phyloP scores from a whole-genome alignment of 1,140 invertebrate genomes.

The Matsumurasca onukii region DNA sequence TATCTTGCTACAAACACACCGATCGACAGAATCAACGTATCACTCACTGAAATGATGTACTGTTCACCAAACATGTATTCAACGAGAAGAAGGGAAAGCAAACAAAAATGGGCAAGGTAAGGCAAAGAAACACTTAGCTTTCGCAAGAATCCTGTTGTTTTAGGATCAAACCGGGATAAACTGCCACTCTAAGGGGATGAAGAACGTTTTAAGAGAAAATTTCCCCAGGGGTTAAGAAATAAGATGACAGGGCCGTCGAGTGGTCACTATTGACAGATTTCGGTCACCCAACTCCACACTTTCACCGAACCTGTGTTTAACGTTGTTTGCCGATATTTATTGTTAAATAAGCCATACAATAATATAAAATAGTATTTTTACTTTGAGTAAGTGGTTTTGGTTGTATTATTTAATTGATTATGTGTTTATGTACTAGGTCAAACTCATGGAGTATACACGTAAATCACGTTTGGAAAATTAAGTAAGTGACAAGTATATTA shows the following conservation, averaged over 20 bases:
- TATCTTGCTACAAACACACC: neutral
- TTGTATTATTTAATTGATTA: no score
- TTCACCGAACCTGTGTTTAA: neutral
- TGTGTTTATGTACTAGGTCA: no score
- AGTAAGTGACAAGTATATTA: no score
- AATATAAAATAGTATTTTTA: no score
- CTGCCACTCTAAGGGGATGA: slow-evolving; percentile 24
- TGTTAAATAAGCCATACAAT: no score
- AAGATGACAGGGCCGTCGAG: slow-evolving; percentile 27
- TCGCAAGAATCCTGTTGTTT: slow-evolving; percentile 9
- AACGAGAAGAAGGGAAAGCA: neutral
- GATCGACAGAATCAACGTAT: neutral
- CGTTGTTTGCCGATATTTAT: neutral
- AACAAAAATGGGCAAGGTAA: neutral
- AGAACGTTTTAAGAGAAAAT: slow-evolving; percentile 27
- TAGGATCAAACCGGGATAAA: slow-evolving; percentile 21
- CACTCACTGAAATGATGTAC: neutral
- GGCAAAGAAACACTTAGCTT: neutral
- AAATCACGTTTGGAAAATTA: no score
- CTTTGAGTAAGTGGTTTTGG: no score
- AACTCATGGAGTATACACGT: no score
- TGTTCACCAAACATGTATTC: neutral
- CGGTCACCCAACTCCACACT: no score
- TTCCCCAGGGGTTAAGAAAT: slow-evolving; percentile 30
- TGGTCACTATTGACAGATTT: slow-evolving; percentile 29